A percentile compares a stretch with the other conserved stretches of the same genome.
These are phyloP conservation scores for Aphyosemion australe DNA, from an alignment of 2,113 vertebrate species.

Conservation along the genomic window DNA sequence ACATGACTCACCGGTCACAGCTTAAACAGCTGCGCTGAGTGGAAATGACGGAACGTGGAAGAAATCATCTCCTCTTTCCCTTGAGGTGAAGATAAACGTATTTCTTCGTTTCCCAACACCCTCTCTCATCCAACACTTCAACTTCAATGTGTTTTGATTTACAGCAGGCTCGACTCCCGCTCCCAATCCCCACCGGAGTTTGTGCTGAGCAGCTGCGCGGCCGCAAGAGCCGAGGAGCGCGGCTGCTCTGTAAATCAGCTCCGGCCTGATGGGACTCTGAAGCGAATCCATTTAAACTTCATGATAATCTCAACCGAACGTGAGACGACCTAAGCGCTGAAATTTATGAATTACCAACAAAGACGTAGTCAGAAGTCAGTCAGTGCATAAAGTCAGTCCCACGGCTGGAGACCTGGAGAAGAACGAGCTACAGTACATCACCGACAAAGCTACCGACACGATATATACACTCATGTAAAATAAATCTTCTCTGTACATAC, in stretches of 20 bases:
- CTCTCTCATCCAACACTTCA: conserved; percentile 11
- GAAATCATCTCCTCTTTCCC: conserved; percentile 35
- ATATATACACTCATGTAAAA: conserved; percentile 61
- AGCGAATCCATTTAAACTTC: conserved; percentile 47
- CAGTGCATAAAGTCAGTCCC: conserved; percentile 67
- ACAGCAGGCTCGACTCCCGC: conserved; percentile 10
- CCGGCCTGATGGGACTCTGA: conserved; percentile 26
- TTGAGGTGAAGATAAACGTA: conserved; percentile 52
- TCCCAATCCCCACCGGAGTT: conserved; percentile 16
- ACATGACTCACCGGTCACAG: conserved; percentile 52
- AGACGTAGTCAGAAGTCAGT: conserved; percentile 47
- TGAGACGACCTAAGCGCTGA: conserved; percentile 30
- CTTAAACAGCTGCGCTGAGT: conserved; percentile 51
- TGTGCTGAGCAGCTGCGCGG: conserved; percentile 40
- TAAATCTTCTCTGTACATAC: conserved; percentile 72
- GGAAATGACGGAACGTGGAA: conserved; percentile 53
- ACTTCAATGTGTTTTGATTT: conserved; percentile 26
- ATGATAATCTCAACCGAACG: conserved; percentile 9
- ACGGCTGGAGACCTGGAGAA: conserved; percentile 43
- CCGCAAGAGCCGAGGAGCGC: conserved; percentile 29
- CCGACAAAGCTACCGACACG: conserved; percentile 47
- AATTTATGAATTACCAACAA: conserved; percentile 35
- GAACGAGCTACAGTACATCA: conserved; percentile 33
- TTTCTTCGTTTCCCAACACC: conserved; percentile 25
- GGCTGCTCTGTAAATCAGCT: conserved; percentile 10